Evolutionary conservation across 2,797 vertebrate species (phyloP).

Genomic region (Numenius phaeopus): DNA sequence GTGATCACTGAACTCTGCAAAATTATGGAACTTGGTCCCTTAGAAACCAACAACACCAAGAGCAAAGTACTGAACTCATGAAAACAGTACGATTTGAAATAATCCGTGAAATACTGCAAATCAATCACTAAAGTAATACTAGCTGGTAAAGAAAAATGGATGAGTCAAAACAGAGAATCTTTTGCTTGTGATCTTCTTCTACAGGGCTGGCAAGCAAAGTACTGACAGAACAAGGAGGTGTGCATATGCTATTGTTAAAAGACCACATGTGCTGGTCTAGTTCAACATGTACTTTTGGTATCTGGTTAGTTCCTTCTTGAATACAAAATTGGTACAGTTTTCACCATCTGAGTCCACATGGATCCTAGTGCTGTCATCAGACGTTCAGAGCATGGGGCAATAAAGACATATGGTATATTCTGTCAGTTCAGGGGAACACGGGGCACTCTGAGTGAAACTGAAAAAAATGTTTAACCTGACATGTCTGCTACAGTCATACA

Average conservation of each 20-base stretch:
- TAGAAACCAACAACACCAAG: neutral
- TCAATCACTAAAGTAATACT: neutral
- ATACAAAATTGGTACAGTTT: neutral
- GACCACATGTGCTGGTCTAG: neutral
- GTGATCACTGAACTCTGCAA: neutral
- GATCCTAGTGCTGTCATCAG: neutral
- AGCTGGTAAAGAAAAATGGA: neutral
- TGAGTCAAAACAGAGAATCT: neutral
- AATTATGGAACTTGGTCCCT: neutral
- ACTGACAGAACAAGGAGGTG: neutral
- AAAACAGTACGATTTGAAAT: neutral
- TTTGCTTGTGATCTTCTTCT: neutral
- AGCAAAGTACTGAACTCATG: neutral
- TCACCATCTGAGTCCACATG: neutral
- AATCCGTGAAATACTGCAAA: neutral
- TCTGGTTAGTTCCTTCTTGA: neutral
- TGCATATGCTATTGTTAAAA: neutral
- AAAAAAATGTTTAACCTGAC: slow-evolving; percentile 9
- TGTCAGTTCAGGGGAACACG: neutral
- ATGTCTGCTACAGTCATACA: neutral
- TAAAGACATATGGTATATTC: neutral
- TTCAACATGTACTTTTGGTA: neutral
- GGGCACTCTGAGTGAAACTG: neutral
- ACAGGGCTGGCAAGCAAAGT: neutral
- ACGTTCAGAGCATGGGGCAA: neutral